A percentile compares a stretch with the other conserved stretches of the same genome.
phyloP scores from a whole-genome alignment of 2,797 vertebrate species.

The Leptodactylus fallax region DNA sequence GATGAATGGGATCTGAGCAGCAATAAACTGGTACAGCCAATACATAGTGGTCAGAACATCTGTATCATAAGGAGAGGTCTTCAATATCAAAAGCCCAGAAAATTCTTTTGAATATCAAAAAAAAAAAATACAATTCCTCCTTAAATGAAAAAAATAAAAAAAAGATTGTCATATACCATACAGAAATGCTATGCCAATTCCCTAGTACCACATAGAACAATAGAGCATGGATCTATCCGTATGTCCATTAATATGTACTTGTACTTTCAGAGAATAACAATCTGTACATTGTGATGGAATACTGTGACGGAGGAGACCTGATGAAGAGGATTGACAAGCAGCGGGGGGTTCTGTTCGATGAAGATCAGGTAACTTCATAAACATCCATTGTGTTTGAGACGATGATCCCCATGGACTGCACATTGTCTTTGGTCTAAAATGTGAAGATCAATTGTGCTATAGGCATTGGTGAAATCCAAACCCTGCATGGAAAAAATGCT shows the following conservation, averaged over 20 bases:
- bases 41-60: too few species aligned
- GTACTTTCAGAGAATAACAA: slow-evolving; percentile 79
- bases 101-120: too few species aligned
- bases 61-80: too few species aligned
- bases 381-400: background rate
- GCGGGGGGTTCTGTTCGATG: slow-evolving; percentile 82
- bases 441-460: background rate
- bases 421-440: background rate
- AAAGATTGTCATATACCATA: too few species aligned
- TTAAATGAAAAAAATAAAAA: too few species aligned
- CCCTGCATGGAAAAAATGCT: background rate
- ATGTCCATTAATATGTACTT: background rate
- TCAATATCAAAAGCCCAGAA: too few species aligned
- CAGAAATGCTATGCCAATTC: too few species aligned
- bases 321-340: slow-evolving; percentile 87
- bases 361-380: slow-evolving; percentile 82
- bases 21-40: too few species aligned
- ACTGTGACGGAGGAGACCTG: slow-evolving; percentile 91
- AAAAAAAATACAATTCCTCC: too few species aligned
- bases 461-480: background rate
- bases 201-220: too few species aligned
- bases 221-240: too few species aligned
- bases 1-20: too few species aligned
- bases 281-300: slow-evolving; percentile 92
- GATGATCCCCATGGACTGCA: background rate